These are phyloP conservation scores for Siderastrea siderea DNA, from an alignment of 92 coral and sea anemone species.

Conservation along the genomic window DNA sequence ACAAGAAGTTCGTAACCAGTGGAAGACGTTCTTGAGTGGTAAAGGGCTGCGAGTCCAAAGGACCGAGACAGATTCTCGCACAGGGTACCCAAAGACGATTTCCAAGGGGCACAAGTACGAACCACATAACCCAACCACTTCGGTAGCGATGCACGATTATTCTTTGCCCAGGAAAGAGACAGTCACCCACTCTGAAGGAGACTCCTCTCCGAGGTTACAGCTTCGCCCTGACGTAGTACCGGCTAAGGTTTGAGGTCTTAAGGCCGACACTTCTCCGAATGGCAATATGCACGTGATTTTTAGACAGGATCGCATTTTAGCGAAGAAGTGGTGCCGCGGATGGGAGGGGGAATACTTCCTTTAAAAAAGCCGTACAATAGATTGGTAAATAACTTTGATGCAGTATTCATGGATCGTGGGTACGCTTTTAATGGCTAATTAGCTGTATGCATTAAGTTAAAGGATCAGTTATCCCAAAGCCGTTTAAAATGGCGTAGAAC, in stretches of 20 bases:
- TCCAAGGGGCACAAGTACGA: neutral
- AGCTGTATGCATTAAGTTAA: too few relatives aligned
- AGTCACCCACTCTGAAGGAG: neutral
- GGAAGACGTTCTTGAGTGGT: constrained; percentile 80
- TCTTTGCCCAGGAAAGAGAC: neutral
- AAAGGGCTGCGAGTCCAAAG: constrained; percentile 51
- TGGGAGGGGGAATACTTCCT: too few relatives aligned
- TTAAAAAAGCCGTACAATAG: too few relatives aligned
- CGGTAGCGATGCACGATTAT: neutral
- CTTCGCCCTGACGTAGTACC: constrained; percentile 10
- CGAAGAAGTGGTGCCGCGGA: too few relatives aligned
- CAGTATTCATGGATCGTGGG: too few relatives aligned
- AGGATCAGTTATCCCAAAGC: too few relatives aligned
- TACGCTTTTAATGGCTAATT: too few relatives aligned
- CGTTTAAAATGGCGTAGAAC: too few relatives aligned
- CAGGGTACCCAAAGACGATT: constrained; percentile 17
- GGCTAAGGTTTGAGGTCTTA: constrained; percentile 17
- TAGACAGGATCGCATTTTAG: neutral
- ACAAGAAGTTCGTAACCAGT: constrained; percentile 87
- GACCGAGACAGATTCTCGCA: constrained; percentile 38
- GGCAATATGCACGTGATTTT: neutral
- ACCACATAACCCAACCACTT: neutral
- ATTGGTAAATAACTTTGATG: too few relatives aligned
- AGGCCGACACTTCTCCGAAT: neutral
- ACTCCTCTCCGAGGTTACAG: neutral